phyloP scores from a whole-genome alignment of 2,888 invertebrate species.

The Apotomis betuletana region DNA sequence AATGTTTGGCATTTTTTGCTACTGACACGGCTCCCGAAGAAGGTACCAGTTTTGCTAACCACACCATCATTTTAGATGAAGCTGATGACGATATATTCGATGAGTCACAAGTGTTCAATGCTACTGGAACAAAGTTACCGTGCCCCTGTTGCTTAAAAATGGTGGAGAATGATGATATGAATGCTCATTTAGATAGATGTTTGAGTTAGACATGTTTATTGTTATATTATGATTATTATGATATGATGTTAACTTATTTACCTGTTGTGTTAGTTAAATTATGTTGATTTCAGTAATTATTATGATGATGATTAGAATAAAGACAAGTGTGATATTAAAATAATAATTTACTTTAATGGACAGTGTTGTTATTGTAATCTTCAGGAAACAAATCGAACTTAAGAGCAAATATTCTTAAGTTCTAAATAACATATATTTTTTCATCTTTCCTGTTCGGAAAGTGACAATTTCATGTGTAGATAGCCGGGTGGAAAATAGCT shows the following conservation, averaged over 20 bases:
- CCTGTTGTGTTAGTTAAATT: not conserved
- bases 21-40: constrained; percentile 70
- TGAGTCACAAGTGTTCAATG: constrained; percentile 69
- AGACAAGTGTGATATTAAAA: constrained; percentile 25
- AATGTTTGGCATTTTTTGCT: constrained; percentile 75
- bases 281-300: too few relatives aligned
- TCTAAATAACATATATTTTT: too few relatives aligned
- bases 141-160: constrained; percentile 85
- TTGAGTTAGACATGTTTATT: constrained; percentile 48
- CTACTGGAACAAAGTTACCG: constrained; percentile 74
- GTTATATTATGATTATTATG: constrained; percentile 14
- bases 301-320: too few relatives aligned
- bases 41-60: constrained; percentile 54
- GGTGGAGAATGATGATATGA: constrained; percentile 81
- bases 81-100: constrained; percentile 65
- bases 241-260: constrained; percentile 12
- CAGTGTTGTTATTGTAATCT: too few relatives aligned
- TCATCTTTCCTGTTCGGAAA: too few relatives aligned
- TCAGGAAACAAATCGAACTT: too few relatives aligned
- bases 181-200: constrained; percentile 82
- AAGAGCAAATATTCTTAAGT: too few relatives aligned
- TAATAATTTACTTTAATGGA: not conserved
- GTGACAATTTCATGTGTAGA: too few relatives aligned
- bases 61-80: constrained; percentile 62
- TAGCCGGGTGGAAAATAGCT: too few relatives aligned